A percentile compares a stretch with the other conserved stretches of the same genome.
phyloP scores from a whole-genome alignment of 1,140 invertebrate genomes.

The Meteorus sp. region DNA sequence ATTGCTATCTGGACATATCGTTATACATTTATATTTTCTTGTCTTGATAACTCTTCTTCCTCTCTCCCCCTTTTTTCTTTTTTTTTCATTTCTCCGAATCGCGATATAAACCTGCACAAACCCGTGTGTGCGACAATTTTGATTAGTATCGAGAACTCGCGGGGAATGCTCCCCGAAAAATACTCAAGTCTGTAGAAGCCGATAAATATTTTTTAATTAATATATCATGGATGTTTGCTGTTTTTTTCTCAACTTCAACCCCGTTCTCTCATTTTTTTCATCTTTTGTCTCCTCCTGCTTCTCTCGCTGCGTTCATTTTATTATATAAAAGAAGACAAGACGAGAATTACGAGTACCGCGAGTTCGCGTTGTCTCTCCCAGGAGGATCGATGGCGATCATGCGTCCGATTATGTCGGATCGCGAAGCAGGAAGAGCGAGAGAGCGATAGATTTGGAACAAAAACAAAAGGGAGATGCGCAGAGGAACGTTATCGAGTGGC shows the following conservation, averaged over 20 bases:
- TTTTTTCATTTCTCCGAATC: too few species aligned
- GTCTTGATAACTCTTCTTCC: too few species aligned
- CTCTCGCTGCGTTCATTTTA: too few species aligned
- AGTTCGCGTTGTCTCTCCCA: not conserved
- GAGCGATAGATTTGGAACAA: too few species aligned
- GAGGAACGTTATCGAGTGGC: not conserved
- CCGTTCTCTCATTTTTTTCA: too few species aligned
- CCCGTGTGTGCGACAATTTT: not conserved
- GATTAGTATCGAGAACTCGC: constrained; percentile 12
- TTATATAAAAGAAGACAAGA: not conserved
- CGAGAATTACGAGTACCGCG: too few species aligned
- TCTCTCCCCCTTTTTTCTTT: too few species aligned
- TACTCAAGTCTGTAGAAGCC: not conserved
- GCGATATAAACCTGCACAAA: too few species aligned
- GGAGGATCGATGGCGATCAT: not conserved
- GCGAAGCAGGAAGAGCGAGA: not conserved
- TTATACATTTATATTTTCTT: too few species aligned
- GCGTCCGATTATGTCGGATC: not conserved
- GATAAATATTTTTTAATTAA: constrained; percentile 14
- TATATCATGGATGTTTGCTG: constrained; percentile 4
- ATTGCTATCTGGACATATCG: not conserved
- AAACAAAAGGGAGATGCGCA: too few species aligned
- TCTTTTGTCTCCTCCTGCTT: too few species aligned
- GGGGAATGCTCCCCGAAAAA: constrained; percentile 1
- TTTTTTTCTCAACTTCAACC: not conserved